phyloP scores from a whole-genome alignment of 2,113 vertebrate genomes.

The Tapirus terrestris region DNA sequence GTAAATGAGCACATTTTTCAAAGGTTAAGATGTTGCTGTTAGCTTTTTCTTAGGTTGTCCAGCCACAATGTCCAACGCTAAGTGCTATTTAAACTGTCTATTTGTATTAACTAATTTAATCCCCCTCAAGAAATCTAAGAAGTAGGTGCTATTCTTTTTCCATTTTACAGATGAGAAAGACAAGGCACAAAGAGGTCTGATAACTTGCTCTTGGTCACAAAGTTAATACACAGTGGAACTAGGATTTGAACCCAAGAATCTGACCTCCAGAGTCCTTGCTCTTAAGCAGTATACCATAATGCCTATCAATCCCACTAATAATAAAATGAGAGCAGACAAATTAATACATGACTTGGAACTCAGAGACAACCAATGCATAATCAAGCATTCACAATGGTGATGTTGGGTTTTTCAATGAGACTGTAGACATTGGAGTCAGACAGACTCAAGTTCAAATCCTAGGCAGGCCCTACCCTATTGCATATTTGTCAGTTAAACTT shows the following conservation, averaged over 20 bases:
- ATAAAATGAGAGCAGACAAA: neutral
- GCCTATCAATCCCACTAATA: neutral
- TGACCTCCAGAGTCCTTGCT: neutral
- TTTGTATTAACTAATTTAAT: constrained; percentile 30
- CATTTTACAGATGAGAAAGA: constrained; percentile 1
- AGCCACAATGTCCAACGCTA: neutral
- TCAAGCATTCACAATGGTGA: neutral
- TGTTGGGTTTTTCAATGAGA: neutral
- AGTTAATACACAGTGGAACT: neutral
- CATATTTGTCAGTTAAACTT: neutral
- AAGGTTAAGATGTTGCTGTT: neutral
- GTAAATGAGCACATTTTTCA: neutral
- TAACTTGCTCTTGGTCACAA: neutral
- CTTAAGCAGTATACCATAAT: neutral
- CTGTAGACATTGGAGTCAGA: neutral
- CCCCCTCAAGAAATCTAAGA: neutral
- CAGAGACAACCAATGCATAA: neutral
- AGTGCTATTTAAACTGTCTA: neutral
- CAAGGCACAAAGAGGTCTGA: neutral
- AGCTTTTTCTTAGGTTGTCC: neutral
- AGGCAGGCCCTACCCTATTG: neutral
- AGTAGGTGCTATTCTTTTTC: neutral
- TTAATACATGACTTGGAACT: neutral
- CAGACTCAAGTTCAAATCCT: neutral
- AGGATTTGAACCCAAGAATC: neutral